Evolutionary conservation across 1,140 invertebrate genomes (phyloP).

Genomic region (Charaxes varanes): DNA sequence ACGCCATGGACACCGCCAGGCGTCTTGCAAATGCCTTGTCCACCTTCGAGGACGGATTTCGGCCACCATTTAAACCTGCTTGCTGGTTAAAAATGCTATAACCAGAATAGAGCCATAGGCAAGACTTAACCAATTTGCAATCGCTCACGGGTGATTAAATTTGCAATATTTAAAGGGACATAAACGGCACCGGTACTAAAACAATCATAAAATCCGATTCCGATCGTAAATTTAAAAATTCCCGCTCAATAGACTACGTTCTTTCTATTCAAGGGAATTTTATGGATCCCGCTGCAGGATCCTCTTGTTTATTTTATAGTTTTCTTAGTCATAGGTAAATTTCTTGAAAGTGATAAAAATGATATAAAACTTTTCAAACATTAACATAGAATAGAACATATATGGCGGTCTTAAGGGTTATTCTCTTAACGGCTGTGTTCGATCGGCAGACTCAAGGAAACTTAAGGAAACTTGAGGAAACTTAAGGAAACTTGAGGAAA

Average conservation of each 20-base stretch:
- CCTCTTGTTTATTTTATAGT: constrained; percentile 26
- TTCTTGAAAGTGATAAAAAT: background rate
- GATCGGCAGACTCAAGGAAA: too few species aligned
- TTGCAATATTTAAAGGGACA: constrained; percentile 31
- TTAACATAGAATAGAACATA: too few species aligned
- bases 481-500: too few species aligned
- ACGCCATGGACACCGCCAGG: too few species aligned
- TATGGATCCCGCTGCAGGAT: constrained; percentile 21
- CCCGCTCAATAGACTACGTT: constrained; percentile 22
- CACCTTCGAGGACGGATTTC: too few species aligned
- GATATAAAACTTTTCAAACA: too few species aligned
- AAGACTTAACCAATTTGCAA: constrained; percentile 9
- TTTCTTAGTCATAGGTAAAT: constrained; percentile 19
- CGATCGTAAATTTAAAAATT: constrained; percentile 35
- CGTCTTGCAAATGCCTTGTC: too few species aligned
- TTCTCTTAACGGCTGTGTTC: too few species aligned
- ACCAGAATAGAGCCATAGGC: constrained; percentile 1
- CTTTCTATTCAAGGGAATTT: constrained; percentile 26
- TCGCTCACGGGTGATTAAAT: constrained; percentile 27
- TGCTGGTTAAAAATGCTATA: too few species aligned
- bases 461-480: too few species aligned
- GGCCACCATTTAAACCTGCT: too few species aligned
- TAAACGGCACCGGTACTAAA: constrained; percentile 32
- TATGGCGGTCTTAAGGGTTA: too few species aligned
- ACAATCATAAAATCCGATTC: constrained; percentile 36